Conservation (phyloP, 1,140 invertebrate species). For the Ceratosolen solmsi region DNA sequence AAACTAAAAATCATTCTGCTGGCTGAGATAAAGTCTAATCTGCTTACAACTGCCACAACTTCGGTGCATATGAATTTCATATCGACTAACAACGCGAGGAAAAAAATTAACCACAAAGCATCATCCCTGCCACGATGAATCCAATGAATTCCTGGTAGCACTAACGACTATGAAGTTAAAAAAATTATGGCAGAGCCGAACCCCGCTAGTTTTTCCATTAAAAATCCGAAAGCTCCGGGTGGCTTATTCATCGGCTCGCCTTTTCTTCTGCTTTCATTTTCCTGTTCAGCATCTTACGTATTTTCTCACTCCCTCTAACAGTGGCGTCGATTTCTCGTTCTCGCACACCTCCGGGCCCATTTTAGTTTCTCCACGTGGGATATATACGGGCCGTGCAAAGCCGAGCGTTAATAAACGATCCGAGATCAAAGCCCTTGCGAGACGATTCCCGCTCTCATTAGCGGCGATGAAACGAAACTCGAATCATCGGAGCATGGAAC, state of each 20-base stretch:
- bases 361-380: neutral
- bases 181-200: constrained; percentile 16
- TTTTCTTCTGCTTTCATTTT: constrained; percentile 6
- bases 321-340: neutral
- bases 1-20: too few relatives aligned
- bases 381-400: constrained; percentile 43
- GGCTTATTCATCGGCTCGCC: neutral
- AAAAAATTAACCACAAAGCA: neutral
- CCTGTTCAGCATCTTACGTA: neutral
- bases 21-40: too few relatives aligned
- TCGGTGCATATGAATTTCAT: neutral
- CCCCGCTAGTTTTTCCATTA: neutral
- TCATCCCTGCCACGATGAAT: neutral
- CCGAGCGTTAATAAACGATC: constrained; percentile 61
- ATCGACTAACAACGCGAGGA: neutral
- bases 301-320: neutral
- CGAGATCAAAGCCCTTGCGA: constrained; percentile 57
- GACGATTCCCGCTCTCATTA: constrained; percentile 53
- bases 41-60: too few relatives aligned
- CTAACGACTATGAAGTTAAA: neutral
- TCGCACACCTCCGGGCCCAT: neutral
- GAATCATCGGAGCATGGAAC: constrained; percentile 54
- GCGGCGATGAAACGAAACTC: constrained; percentile 57
- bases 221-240: neutral
- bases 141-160: neutral